Evolutionary conservation across 2,888 invertebrate genomes (phyloP), one percentile per base, ranked within the genome.

Genomic region (Andrena minutula): DNA sequence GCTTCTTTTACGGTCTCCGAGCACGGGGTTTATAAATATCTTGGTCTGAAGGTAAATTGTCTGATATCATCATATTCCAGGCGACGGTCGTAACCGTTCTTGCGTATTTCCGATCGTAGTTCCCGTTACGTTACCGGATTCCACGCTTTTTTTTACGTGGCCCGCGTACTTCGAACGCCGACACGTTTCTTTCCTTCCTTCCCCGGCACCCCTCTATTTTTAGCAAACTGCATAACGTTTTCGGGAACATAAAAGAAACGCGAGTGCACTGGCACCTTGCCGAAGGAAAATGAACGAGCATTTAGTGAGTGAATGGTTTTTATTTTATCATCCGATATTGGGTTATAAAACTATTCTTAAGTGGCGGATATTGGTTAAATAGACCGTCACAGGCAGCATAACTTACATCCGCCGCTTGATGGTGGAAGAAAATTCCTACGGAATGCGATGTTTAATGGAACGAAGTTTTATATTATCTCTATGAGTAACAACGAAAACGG

Each of bases 1-100:
- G 72, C 60, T 71, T 68, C 28, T 66, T 75, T 74, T 32, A 32
- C 49, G 30, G 28, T 1, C 35, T 28, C 65, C 30, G n/a, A 60
- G 51, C 30, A 32, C 60, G 61, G 51, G 16, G 51, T 79, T 75
- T 85, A 85, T 75, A 85, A 84, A 85, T 84, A 85, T 79, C 83
- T 47, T 12, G 7, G 49, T 3, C 61, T 12, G 41, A 64, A 77
- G 75, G 56, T 77, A 77, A 74, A 68, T 72, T 69, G 79, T 35
- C 76, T 74, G 71, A 77, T 79, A 77, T 68, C 35, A n/a, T 68
- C 26, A 30, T 76, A 16, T 64, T 63, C 35, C 53, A 20, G 26
- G 6, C 60, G 47, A 65, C 61, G 30, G 26, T 41, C 23, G 23
- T 56, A 16, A 28, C 23, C 47, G 8, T 20, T 26, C n/a, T 8